These are phyloP conservation scores for Palythoa caribaeorum DNA, from an alignment of 92 coral and sea anemone genomes.

Conservation along the genomic window DNA sequence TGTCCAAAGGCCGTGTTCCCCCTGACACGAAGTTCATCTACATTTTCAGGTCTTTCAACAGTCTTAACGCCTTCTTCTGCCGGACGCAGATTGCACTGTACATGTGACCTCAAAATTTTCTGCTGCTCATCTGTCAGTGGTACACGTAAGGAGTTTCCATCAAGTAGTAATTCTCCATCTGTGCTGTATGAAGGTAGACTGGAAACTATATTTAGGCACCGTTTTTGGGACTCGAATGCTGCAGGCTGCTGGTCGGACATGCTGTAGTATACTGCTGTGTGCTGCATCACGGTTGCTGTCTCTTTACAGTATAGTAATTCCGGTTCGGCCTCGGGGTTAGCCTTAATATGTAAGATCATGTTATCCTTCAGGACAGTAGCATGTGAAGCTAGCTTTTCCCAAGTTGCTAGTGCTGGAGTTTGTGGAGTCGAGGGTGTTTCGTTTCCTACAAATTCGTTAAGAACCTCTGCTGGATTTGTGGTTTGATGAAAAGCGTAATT, in stretches of 20 bases:
- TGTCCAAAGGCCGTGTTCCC: constrained; percentile 9
- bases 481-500: too few species aligned
- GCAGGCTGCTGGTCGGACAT: too few species aligned
- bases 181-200: not conserved
- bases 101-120: not conserved
- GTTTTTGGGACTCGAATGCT: too few species aligned
- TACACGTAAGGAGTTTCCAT: not conserved
- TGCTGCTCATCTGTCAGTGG: constrained; percentile 13
- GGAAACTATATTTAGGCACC: not conserved
- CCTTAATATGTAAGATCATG: not conserved
- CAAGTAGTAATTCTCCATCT: not conserved
- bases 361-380: constrained; percentile 1
- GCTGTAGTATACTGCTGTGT: constrained; percentile 15
- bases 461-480: too few species aligned
- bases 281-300: constrained; percentile 11
- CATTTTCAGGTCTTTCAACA: too few species aligned
- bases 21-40: not conserved
- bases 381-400: constrained; percentile 24
- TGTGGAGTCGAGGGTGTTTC: too few species aligned
- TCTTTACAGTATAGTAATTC: constrained; percentile 18
- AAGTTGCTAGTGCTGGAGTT: not conserved
- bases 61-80: not conserved
- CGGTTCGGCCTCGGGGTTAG: not conserved
- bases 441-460: too few species aligned
- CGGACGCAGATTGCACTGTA: not conserved